phyloP scores from a whole-genome alignment of 2,888 invertebrate genomes.

The Cordilura impudica region DNA sequence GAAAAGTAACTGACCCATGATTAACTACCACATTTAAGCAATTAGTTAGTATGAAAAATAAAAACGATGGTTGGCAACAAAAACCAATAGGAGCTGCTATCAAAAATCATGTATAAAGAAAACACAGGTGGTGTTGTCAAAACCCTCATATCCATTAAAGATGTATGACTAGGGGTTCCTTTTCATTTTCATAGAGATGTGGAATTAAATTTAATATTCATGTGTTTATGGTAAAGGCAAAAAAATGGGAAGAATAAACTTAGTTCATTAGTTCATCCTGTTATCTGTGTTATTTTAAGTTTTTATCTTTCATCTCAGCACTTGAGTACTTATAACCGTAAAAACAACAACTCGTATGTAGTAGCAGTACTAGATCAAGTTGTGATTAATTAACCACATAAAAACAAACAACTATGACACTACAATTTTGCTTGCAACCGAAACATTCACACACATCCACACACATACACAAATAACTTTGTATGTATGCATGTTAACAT shows the following conservation, averaged over 20 bases:
- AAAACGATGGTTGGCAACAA: conserved; percentile 4
- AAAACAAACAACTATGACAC: conserved; percentile 54
- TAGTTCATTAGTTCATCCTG: conserved; percentile 50
- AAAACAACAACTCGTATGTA: not conserved
- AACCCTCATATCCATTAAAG: not conserved
- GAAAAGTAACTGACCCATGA: conserved; percentile 49
- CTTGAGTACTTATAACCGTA: conserved; percentile 29
- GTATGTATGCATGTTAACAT: not conserved
- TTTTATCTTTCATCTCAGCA: conserved; percentile 45
- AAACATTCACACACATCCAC: not conserved
- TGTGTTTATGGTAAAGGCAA: not conserved
- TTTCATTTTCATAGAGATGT: not conserved
- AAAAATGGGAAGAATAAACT: not conserved
- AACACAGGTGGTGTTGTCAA: not conserved
- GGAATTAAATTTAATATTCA: conserved; percentile 35
- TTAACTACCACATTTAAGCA: conserved; percentile 59
- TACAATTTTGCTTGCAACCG: not conserved
- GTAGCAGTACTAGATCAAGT: conserved; percentile 58
- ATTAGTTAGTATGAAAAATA: conserved; percentile 51
- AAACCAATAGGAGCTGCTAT: not conserved
- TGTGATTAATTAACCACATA: conserved; percentile 68
- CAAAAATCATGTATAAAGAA: not conserved
- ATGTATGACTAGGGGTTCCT: not conserved
- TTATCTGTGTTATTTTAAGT: conserved; percentile 34
- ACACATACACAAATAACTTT: not conserved